These are phyloP conservation scores for Halcyon smyrnensis DNA, from an alignment of 2,797 vertebrate species.

Conservation along the genomic window DNA sequence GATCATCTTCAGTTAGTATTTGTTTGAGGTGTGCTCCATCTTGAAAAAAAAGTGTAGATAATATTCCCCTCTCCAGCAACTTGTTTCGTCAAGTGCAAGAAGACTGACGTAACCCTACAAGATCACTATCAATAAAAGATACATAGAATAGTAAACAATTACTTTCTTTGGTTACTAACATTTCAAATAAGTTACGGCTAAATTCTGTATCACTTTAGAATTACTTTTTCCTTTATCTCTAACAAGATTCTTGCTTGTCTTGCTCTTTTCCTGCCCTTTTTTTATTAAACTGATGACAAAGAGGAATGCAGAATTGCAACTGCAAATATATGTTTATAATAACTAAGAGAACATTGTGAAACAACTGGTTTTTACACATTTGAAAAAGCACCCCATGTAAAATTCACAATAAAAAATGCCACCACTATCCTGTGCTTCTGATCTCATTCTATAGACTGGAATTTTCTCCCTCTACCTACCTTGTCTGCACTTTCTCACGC, in stretches of 20 bases:
- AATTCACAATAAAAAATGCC: not conserved
- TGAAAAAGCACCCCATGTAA: not conserved
- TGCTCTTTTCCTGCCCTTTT: not conserved
- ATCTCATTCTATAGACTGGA: not conserved
- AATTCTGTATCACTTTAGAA: not conserved
- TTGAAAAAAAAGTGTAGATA: not conserved
- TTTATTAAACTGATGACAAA: not conserved
- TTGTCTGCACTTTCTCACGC: not conserved
- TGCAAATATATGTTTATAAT: not conserved
- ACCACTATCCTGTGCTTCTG: not conserved
- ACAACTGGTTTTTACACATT: not conserved
- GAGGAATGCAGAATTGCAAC: not conserved
- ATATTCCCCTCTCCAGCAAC: not conserved
- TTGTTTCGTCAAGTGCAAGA: not conserved
- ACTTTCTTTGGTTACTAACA: not conserved
- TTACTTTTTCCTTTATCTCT: not conserved
- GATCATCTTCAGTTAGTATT: not conserved
- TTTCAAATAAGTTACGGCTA: not conserved
- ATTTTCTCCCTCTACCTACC: not conserved
- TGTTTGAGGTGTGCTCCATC: not conserved
- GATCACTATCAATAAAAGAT: not conserved
- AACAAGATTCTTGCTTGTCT: not conserved
- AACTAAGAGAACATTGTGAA: not conserved
- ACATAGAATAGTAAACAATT: not conserved
- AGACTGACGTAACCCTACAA: not conserved